These are phyloP conservation scores for Solen grandis DNA, from an alignment of 1,140 invertebrate genomes.

Conservation along the genomic window DNA sequence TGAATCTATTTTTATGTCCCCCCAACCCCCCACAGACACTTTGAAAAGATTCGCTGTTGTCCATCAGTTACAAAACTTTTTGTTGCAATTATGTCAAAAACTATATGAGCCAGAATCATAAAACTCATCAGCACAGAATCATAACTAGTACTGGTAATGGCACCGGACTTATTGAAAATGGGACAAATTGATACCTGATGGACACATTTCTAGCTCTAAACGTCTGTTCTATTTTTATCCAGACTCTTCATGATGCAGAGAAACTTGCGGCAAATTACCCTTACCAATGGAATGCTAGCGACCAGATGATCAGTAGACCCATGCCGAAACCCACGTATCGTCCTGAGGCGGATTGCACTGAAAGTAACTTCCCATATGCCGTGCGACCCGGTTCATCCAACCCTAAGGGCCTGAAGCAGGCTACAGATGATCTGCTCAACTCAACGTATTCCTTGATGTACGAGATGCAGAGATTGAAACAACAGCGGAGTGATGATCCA, in stretches of 20 bases:
- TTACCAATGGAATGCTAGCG: slow-evolving; percentile 54
- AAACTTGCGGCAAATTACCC: slow-evolving; percentile 64
- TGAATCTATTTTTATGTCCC: too few species aligned
- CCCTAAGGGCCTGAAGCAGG: slow-evolving; percentile 52
- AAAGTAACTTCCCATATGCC: slow-evolving; percentile 50
- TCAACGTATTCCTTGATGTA: slow-evolving; percentile 69
- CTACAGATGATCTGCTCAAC: slow-evolving; percentile 67
- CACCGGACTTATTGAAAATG: too few species aligned
- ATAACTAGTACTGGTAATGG: too few species aligned
- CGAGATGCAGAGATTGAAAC: slow-evolving; percentile 67
- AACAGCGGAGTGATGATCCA: slow-evolving; percentile 46
- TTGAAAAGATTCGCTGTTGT: too few species aligned
- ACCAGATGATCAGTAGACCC: slow-evolving; percentile 37
- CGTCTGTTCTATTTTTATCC: too few species aligned
- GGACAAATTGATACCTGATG: too few species aligned
- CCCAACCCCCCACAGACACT: too few species aligned
- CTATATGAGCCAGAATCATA: too few species aligned
- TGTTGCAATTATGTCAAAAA: too few species aligned
- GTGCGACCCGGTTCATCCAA: slow-evolving; percentile 33
- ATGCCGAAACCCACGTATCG: slow-evolving; percentile 43
- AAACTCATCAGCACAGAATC: too few species aligned
- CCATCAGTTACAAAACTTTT: too few species aligned
- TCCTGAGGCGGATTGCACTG: slow-evolving; percentile 55
- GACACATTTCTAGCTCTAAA: too few species aligned
- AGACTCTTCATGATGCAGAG: slow-evolving; percentile 71